A percentile compares a stretch with the other conserved stretches of the same genome.
phyloP scores from a whole-genome alignment of 2,888 invertebrate species.

The Smittia sp. region DNA sequence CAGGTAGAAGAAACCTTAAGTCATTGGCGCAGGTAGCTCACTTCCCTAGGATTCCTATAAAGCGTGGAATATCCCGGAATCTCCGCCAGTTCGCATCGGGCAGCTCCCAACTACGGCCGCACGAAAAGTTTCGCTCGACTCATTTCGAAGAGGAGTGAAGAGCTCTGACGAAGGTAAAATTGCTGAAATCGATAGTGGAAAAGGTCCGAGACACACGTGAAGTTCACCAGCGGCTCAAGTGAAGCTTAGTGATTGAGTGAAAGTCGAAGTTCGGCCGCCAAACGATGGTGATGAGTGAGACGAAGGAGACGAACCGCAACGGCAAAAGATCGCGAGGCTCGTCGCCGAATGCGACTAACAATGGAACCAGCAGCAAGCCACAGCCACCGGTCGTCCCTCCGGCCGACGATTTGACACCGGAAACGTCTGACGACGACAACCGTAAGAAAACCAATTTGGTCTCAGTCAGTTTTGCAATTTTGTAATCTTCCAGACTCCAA shows the following conservation, averaged over 20 bases:
- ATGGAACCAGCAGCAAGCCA: background rate
- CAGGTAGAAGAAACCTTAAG: too few relatives aligned
- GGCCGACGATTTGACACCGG: constrained; percentile 12
- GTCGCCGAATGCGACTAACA: constrained; percentile 1
- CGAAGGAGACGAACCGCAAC: constrained; percentile 12
- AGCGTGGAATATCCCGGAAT: too few relatives aligned
- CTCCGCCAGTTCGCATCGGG: background rate
- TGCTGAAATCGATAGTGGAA: background rate
- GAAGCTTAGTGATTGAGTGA: background rate
- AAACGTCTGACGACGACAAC: constrained; percentile 29
- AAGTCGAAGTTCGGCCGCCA: background rate
- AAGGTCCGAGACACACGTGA: background rate
- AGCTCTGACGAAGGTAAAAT: background rate
- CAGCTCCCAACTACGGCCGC: background rate
- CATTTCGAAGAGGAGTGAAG: constrained; percentile 8
- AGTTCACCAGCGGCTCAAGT: background rate
- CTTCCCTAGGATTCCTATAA: too few relatives aligned
- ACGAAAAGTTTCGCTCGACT: background rate
- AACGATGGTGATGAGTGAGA: constrained; percentile 32
- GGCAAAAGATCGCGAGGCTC: constrained; percentile 32
- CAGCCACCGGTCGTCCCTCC: background rate
- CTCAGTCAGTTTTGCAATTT: too few relatives aligned
- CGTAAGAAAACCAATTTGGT: too few relatives aligned
- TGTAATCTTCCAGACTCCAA: constrained; percentile 1
- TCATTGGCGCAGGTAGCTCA: too few relatives aligned